A percentile compares a stretch with the other conserved stretches of the same genome.
Evolutionary conservation across 2,888 invertebrate species (phyloP).

Genomic region (Agrochola litura): DNA sequence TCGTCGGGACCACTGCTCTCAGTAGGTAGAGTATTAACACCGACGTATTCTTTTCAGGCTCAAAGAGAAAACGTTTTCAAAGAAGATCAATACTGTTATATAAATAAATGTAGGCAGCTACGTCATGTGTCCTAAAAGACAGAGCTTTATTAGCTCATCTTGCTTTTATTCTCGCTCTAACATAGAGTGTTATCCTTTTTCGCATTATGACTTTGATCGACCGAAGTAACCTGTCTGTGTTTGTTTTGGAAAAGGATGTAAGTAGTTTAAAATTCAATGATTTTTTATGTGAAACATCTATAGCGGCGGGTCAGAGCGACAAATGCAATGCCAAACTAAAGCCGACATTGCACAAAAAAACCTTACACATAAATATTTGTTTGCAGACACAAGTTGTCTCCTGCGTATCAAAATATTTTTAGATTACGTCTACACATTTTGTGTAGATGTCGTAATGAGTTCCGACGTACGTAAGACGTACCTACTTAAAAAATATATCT

Average conservation of each 20-base stretch:
- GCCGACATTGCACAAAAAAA: too few species aligned
- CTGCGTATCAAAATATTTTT: too few species aligned
- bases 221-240: background rate
- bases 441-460: too few species aligned
- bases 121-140: conserved; percentile 25
- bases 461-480: too few species aligned
- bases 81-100: conserved; percentile 28
- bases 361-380: too few species aligned
- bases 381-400: too few species aligned
- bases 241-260: conserved; percentile 11
- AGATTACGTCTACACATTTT: too few species aligned
- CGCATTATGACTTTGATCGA: conserved; percentile 31
- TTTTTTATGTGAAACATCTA: too few species aligned
- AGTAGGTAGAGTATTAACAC: background rate
- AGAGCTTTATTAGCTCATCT: conserved; percentile 24
- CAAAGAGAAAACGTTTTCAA: background rate
- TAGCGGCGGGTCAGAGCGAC: too few species aligned
- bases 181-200: conserved; percentile 21
- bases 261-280: too few species aligned
- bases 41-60: background rate
- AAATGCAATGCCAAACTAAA: too few species aligned
- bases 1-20: background rate
- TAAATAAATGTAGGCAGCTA: conserved; percentile 28
- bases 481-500: too few species aligned
- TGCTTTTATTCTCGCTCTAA: conserved; percentile 20